Base-by-base conservation (phyloP, 2,113 vertebrate species). In the Helogale parvula region DNA sequence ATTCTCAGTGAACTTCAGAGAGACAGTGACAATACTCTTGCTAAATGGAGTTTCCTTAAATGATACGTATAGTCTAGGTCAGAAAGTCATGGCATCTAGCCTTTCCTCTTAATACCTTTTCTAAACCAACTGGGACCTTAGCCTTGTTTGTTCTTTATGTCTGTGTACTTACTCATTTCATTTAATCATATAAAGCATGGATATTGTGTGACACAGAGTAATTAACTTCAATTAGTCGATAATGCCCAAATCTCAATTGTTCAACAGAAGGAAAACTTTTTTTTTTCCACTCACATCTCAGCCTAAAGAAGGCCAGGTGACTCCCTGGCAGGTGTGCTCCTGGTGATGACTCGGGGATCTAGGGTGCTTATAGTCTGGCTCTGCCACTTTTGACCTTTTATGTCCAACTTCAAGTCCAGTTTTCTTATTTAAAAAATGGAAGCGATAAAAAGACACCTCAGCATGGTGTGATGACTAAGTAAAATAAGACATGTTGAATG, bases 1-100 rank as follows among this genome's bases (percentile, higher is more conserved):
- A 23, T 94, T 95, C 69, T 84, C 82, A 91, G 50, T 66, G 71
- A 97, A 91, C 45, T 93, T 95, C 13, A 0, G 35, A 57, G 72
- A 86, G 41, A 88, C 14, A 41, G 27, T 14, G 50, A 47, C 33
- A 16, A 50, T 82, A 29, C 5, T 38, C 71, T 27, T 21, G 54
- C 63, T 66, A 45, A 74, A 54, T 33, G 13, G n/a, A 83, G 17
- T 0, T 54, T 95, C 12, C 38, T 89, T 82, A 93, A 76, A 27
- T 76, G 14, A 29, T 41, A 72, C 52, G 29, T 54, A 12, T 16
- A 41, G 29, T 35, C 17, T 41, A 7, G 4, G 27, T 95, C 23
- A 76, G 23, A 90, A 74, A 85, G 33, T 83, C 35, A 16, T 3
- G 7, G 47, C 41, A 16, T 76, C 81, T 65, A 47, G 12, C 16